phyloP scores from a whole-genome alignment of 2,888 invertebrate genomes.

The Noctua janthina region DNA sequence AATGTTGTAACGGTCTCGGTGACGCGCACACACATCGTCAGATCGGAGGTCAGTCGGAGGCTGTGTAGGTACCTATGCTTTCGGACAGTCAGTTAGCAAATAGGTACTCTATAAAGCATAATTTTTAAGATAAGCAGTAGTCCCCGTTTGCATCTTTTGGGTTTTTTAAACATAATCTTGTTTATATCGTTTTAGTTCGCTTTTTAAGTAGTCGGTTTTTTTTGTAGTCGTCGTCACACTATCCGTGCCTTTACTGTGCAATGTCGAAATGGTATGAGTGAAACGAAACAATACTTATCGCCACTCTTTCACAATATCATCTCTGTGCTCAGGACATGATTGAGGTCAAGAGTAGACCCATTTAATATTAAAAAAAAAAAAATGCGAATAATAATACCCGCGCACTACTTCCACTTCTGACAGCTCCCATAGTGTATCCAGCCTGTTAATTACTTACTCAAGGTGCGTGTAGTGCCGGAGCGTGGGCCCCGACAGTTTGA shows the following conservation, averaged over 20 bases:
- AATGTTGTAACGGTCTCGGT: too few relatives aligned
- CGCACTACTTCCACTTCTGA: neutral
- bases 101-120: neutral
- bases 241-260: neutral
- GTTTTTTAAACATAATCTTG: neutral
- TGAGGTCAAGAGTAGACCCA: too few relatives aligned
- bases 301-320: neutral
- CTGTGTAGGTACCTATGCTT: neutral
- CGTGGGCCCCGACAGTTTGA: conserved; percentile 96
- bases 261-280: neutral
- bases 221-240: neutral
- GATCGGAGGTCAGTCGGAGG: neutral
- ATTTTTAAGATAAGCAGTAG: neutral
- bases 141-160: neutral
- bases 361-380: too few relatives aligned
- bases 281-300: neutral
- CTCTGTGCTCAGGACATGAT: too few relatives aligned
- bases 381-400: neutral
- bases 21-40: too few relatives aligned
- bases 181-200: neutral
- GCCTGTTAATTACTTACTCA: conserved; percentile 90
- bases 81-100: neutral
- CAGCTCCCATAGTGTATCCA: neutral
- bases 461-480: conserved; percentile 90
- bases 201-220: neutral